Conservation (phyloP, 2,888 invertebrate genomes). For the Patella depressa region DNA sequence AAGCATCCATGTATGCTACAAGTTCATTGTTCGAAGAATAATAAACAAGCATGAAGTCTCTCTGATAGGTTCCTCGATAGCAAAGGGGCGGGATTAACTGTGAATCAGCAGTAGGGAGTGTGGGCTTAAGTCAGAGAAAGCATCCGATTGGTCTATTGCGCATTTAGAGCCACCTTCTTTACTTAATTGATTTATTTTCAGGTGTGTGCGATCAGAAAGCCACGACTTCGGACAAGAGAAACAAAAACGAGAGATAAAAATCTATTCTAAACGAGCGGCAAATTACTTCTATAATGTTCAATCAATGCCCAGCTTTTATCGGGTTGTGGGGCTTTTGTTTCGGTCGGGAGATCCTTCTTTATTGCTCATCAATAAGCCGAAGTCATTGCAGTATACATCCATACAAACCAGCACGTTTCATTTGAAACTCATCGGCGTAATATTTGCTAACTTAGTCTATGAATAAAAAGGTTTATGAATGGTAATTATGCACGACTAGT, state of each 20-base stretch:
- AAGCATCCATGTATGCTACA: constrained; percentile 9
- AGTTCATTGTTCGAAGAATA: background rate
- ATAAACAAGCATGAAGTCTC: background rate
- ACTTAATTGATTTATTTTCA: constrained; percentile 5
- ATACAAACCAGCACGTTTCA: constrained; percentile 3
- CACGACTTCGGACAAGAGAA: constrained; percentile 2
- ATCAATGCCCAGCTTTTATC: constrained; percentile 7
- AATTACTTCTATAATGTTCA: constrained; percentile 5
- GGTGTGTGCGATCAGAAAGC: constrained; percentile 8
- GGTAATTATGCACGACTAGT: background rate
- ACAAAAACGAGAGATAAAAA: background rate
- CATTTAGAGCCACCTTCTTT: no score
- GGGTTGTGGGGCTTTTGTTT: background rate
- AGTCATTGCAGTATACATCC: background rate
- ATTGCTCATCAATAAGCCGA: no score
- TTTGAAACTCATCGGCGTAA: background rate
- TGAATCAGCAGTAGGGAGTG: background rate
- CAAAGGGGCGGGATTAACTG: background rate
- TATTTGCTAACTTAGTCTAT: constrained; percentile 6
- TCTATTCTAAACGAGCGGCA: constrained; percentile 7
- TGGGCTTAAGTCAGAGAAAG: no score
- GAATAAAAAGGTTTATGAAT: constrained; percentile 6
- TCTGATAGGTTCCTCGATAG: background rate
- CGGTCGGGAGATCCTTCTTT: background rate
- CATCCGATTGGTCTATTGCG: no score